These are phyloP conservation scores for Gnathonemus longibarbis DNA, from an alignment of 2,113 vertebrate species.

Conservation along the genomic window DNA sequence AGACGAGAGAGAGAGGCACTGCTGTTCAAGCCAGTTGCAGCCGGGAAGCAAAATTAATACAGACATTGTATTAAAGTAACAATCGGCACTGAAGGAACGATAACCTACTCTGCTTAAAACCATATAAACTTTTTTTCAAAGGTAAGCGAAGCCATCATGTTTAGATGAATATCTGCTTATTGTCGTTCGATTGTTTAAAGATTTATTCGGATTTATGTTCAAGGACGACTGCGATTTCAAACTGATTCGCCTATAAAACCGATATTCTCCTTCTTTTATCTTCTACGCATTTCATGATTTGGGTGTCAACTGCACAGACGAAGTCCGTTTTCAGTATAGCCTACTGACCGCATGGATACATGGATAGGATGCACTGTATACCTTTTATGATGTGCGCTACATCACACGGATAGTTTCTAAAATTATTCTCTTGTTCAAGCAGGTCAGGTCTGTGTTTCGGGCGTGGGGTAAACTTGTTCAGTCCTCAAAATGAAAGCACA, in stretches of 20 bases:
- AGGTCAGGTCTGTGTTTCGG: neutral
- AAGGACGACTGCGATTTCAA: conserved; percentile 9
- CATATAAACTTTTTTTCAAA: conserved; percentile 32
- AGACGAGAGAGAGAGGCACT: conserved; percentile 29
- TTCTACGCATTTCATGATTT: conserved; percentile 49
- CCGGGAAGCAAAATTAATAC: conserved; percentile 18
- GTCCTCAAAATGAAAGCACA: neutral
- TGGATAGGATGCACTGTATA: neutral
- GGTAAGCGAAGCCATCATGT: conserved; percentile 38
- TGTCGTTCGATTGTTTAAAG: neutral
- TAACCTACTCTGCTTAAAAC: conserved; percentile 12
- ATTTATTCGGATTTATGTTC: conserved; percentile 2
- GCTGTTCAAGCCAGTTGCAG: conserved; percentile 25
- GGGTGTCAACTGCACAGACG: conserved; percentile 32
- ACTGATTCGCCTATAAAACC: neutral
- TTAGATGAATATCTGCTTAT: neutral
- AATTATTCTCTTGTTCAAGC: neutral
- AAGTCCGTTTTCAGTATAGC: no score
- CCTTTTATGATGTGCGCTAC: neutral
- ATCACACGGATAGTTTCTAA: neutral
- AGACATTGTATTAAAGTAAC: neutral
- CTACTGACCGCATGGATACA: neutral
- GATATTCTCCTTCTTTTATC: conserved; percentile 11
- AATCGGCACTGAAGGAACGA: conserved; percentile 5
- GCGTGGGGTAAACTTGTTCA: neutral